phyloP scores from a whole-genome alignment of 2,113 vertebrate species.

The Murina feae region DNA sequence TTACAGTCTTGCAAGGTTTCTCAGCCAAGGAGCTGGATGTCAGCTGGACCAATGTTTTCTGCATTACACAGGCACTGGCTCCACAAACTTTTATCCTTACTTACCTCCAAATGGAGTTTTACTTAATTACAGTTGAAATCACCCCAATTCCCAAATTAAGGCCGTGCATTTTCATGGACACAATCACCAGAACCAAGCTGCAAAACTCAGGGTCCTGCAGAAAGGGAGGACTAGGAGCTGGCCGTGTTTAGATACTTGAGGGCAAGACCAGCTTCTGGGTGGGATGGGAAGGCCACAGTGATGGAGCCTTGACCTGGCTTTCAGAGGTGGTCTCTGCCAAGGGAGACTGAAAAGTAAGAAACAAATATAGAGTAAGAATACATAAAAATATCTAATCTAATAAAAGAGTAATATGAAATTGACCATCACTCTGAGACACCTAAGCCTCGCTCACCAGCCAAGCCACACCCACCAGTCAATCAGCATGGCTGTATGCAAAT shows the following conservation, averaged over 20 bases:
- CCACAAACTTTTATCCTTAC: not conserved
- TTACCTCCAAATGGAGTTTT: not conserved
- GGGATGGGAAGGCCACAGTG: not conserved
- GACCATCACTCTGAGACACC: too few species aligned
- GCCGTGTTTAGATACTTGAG: not conserved
- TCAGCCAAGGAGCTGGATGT: not conserved
- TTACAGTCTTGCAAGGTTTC: constrained; percentile 20
- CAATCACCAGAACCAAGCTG: not conserved
- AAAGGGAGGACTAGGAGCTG: not conserved
- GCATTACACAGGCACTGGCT: not conserved
- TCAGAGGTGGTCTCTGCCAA: not conserved
- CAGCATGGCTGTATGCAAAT: too few species aligned
- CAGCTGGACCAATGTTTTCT: not conserved
- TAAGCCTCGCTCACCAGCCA: too few species aligned
- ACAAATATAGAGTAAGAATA: not conserved
- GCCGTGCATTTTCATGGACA: not conserved
- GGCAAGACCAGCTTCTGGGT: not conserved
- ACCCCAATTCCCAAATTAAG: not conserved
- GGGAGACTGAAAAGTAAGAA: not conserved
- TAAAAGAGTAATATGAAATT: too few species aligned
- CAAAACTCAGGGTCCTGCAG: not conserved
- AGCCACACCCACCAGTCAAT: too few species aligned
- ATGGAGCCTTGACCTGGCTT: not conserved
- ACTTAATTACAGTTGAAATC: not conserved
- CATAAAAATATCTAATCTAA: too few species aligned